Conservation (phyloP, 2,888 invertebrate genomes). For the Drosophila maculinotata region DNA sequence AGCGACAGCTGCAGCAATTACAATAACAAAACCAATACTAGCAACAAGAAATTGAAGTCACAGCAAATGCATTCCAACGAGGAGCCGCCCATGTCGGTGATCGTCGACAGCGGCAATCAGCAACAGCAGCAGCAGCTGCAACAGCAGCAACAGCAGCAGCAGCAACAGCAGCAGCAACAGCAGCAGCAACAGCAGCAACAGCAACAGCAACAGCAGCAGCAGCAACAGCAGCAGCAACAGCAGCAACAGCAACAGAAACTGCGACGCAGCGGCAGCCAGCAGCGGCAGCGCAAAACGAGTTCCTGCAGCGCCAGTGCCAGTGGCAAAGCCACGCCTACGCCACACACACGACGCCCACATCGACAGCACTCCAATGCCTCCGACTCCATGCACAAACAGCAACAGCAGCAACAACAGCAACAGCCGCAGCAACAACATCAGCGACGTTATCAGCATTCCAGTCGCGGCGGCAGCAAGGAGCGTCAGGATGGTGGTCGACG, state of each 20-base stretch:
- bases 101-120: slow-evolving; percentile 62
- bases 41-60: slow-evolving; percentile 48
- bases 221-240: slow-evolving; percentile 23
- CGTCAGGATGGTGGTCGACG: slow-evolving; percentile 18
- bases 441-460: slow-evolving; percentile 55
- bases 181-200: slow-evolving; percentile 53
- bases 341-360: slow-evolving; percentile 47
- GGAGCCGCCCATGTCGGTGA: slow-evolving; percentile 74
- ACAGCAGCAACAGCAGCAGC: slow-evolving; percentile 35
- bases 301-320: slow-evolving; percentile 73
- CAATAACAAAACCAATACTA: slow-evolving; percentile 36
- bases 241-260: slow-evolving; percentile 32
- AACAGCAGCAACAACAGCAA: slow-evolving; percentile 20
- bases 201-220: slow-evolving; percentile 49
- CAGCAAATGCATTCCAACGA: slow-evolving; percentile 82
- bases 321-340: slow-evolving; percentile 42
- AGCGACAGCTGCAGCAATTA: slow-evolving; percentile 52
- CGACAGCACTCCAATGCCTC: slow-evolving; percentile 60
- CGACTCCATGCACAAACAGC: slow-evolving; percentile 36
- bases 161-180: slow-evolving; percentile 43
- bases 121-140: slow-evolving; percentile 27
- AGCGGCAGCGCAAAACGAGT: slow-evolving; percentile 74
- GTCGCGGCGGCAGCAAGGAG: slow-evolving; percentile 52
- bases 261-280: slow-evolving; percentile 57
- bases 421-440: slow-evolving; percentile 35